Conservation (phyloP, 2,797 vertebrate genomes). For the Lophius americanus region DNA sequence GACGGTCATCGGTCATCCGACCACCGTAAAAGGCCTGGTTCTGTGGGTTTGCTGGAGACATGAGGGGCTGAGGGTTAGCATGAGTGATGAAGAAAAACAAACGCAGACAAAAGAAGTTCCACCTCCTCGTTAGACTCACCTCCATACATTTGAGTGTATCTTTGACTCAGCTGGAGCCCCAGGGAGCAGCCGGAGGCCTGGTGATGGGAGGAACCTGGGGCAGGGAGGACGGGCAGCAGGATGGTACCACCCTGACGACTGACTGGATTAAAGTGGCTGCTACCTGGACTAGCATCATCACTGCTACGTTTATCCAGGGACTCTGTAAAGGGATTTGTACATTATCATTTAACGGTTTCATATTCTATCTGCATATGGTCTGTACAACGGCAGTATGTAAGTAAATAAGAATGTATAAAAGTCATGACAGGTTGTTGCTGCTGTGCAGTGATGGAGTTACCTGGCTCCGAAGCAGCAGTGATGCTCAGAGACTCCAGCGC, state of each 20-base stretch:
- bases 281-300: neutral
- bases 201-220: slow-evolving; percentile 37
- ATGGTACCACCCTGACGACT: slow-evolving; percentile 64
- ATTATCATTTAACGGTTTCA: neutral
- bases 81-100: neutral
- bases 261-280: slow-evolving; percentile 55
- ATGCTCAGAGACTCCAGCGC: slow-evolving; percentile 83
- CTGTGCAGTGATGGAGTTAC: slow-evolving; percentile 28
- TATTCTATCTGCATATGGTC: neutral
- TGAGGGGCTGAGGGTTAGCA: neutral
- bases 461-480: slow-evolving; percentile 61
- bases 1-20: slow-evolving; percentile 76
- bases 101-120: neutral
- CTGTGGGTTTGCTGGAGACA: slow-evolving; percentile 58
- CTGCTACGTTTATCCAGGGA: slow-evolving; percentile 23
- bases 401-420: neutral
- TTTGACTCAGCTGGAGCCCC: slow-evolving; percentile 72
- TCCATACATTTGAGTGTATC: slow-evolving; percentile 64
- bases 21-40: slow-evolving; percentile 81
- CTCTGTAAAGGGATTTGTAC: slow-evolving; percentile 50
- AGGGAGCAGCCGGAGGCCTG: slow-evolving; percentile 58
- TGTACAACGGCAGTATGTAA: neutral
- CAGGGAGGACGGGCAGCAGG: slow-evolving; percentile 62
- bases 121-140: slow-evolving; percentile 66
- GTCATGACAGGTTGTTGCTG: too few relatives aligned